Percentiles rank a stretch among this genome's conserved stretches.
These are phyloP conservation scores for Protonemura montana DNA, from an alignment of 2,888 invertebrate species.

Conservation along the genomic window DNA sequence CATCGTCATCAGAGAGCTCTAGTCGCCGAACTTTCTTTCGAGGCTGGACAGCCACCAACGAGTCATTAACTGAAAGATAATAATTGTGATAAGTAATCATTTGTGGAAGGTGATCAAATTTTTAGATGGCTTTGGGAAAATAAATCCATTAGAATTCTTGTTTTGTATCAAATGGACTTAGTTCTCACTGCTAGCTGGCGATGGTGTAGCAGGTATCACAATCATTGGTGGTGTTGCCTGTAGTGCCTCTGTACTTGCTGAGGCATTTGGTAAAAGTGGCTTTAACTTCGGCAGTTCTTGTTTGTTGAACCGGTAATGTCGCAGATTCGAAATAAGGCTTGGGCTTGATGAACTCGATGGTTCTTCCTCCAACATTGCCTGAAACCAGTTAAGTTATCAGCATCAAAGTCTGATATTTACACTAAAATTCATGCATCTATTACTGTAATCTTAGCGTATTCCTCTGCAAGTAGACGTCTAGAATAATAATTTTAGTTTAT, in stretches of 20 bases:
- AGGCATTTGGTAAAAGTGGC: constrained; percentile 55
- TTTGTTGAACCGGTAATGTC: constrained; percentile 75
- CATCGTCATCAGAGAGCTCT: constrained; percentile 32
- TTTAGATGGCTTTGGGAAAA: not conserved
- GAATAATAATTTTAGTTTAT: too few species aligned
- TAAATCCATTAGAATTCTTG: too few species aligned
- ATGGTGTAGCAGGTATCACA: not conserved
- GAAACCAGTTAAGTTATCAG: not conserved
- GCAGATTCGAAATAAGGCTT: constrained; percentile 68
- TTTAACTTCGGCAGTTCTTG: constrained; percentile 57
- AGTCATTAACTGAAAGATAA: not conserved
- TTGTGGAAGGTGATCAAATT: too few species aligned
- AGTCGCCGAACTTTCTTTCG: constrained; percentile 26
- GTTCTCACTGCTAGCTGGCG: too few species aligned
- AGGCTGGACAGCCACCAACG: not conserved
- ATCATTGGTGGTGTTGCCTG: not conserved
- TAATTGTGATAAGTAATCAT: not conserved
- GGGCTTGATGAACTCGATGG: constrained; percentile 54
- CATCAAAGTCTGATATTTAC: not conserved
- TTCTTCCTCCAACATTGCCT: not conserved
- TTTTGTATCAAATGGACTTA: too few species aligned
- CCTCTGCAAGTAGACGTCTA: too few species aligned
- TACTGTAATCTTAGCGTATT: too few species aligned
- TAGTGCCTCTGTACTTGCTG: constrained; percentile 53
- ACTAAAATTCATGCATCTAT: too few species aligned